Conservation (phyloP, 35 echinoderm and acorn worm genomes). For the Heliocidaris erythrogramma region DNA sequence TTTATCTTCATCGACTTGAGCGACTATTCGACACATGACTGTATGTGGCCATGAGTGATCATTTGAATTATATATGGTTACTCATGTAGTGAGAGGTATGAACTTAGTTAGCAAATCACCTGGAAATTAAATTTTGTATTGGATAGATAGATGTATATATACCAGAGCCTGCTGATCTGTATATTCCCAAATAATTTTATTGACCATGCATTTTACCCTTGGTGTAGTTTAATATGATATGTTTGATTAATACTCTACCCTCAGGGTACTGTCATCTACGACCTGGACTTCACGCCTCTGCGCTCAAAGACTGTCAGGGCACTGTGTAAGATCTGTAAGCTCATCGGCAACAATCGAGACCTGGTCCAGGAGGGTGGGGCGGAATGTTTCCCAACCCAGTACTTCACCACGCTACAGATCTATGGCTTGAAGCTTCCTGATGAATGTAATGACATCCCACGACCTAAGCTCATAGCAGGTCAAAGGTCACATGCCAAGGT, state of each 20-base stretch:
- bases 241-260: background rate
- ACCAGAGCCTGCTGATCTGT: too few species aligned
- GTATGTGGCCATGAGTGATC: too few species aligned
- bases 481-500: slow-evolving; percentile 48
- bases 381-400: slow-evolving; percentile 66
- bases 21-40: too few species aligned
- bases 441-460: slow-evolving; percentile 69
- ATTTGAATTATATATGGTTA: too few species aligned
- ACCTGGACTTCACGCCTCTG: slow-evolving; percentile 56
- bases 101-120: too few species aligned
- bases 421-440: background rate
- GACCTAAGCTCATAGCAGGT: slow-evolving; percentile 43
- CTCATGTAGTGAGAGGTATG: too few species aligned
- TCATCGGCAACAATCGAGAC: slow-evolving; percentile 52
- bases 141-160: too few species aligned
- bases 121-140: too few species aligned
- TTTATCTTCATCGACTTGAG: too few species aligned
- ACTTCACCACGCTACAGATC: slow-evolving; percentile 1
- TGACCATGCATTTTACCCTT: too few species aligned
- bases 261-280: slow-evolving; percentile 71
- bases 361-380: slow-evolving; percentile 81
- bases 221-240: background rate
- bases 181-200: too few species aligned
- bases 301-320: slow-evolving; percentile 38
- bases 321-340: slow-evolving; percentile 85